phyloP scores from a whole-genome alignment of 2,888 invertebrate species.

The Hypolimnas misippus region DNA sequence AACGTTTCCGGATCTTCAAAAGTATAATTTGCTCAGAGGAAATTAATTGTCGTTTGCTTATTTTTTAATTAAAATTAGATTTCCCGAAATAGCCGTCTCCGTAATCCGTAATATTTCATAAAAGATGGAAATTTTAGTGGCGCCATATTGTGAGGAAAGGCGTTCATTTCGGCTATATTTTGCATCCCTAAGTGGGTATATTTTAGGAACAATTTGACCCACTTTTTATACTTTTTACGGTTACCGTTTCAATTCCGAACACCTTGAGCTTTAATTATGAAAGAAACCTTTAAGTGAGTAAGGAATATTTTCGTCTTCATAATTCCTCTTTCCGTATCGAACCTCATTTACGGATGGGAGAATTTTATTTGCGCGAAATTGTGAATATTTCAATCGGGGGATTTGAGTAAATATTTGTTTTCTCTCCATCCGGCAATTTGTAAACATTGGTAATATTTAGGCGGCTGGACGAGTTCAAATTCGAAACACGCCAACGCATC shows the following conservation, averaged over 20 bases:
- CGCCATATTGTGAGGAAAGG: conserved; percentile 80
- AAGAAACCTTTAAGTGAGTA: conserved; percentile 33
- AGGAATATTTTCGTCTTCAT: conserved; percentile 29
- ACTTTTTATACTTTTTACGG: conserved; percentile 44
- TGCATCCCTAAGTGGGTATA: conserved; percentile 64
- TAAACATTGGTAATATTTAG: conserved; percentile 75
- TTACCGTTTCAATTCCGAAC: conserved; percentile 38
- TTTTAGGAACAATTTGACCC: conserved; percentile 64
- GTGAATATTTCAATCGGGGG: conserved; percentile 61
- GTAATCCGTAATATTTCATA: conserved; percentile 79
- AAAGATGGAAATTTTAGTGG: conserved; percentile 81
- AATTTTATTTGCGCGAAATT: conserved; percentile 31
- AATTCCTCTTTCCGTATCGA: conserved; percentile 51
- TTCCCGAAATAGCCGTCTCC: conserved; percentile 66
- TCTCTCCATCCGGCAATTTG: conserved; percentile 66
- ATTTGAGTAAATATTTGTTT: conserved; percentile 56
- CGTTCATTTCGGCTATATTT: conserved; percentile 75
- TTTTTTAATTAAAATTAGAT: conserved; percentile 71
- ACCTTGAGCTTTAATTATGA: conserved; percentile 47
- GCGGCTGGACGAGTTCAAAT: conserved; percentile 63
- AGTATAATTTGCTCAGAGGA: conserved; percentile 44
- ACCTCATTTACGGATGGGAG: conserved; percentile 51
- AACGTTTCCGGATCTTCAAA: conserved; percentile 5
- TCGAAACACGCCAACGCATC: conserved; percentile 73
- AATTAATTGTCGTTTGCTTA: conserved; percentile 76